Evolutionary conservation across 1,140 invertebrate genomes (phyloP).

Genomic region (Pachypeltis micranthus): DNA sequence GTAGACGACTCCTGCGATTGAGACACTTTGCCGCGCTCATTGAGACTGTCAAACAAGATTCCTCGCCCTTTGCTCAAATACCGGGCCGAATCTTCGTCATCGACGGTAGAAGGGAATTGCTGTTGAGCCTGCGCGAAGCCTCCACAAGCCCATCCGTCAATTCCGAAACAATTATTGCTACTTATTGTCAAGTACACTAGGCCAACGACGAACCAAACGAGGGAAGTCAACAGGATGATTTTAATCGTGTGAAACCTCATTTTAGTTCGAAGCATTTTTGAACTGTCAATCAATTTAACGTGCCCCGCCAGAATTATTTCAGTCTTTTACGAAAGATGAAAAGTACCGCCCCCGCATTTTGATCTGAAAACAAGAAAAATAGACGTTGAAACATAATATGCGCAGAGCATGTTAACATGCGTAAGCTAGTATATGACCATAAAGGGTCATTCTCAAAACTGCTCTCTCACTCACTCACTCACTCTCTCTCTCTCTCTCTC

Average conservation of each 20-base stretch:
- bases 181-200: slow-evolving; percentile 85
- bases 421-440: too few species aligned
- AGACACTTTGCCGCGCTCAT: slow-evolving; percentile 24
- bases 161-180: slow-evolving; percentile 61
- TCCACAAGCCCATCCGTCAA: slow-evolving; percentile 47
- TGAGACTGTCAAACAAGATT: slow-evolving; percentile 25
- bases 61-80: slow-evolving; percentile 23
- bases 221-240: slow-evolving; percentile 82
- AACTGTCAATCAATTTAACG: not conserved
- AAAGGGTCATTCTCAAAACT: too few species aligned
- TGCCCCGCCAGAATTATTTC: not conserved
- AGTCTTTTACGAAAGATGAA: not conserved
- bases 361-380: too few species aligned
- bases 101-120: not conserved
- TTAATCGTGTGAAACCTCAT: slow-evolving; percentile 86
- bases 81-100: not conserved
- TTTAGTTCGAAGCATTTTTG: slow-evolving; percentile 64
- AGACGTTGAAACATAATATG: too few species aligned
- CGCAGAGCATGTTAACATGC: too few species aligned
- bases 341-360: slow-evolving; percentile 3
- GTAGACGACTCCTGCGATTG: slow-evolving; percentile 27
- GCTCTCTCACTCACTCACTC: too few species aligned
- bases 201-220: slow-evolving; percentile 91
- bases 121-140: slow-evolving; percentile 37
- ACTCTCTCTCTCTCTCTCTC: too few species aligned